Conservation (phyloP, 2,797 vertebrate species). For the Choloepus didactylus region DNA sequence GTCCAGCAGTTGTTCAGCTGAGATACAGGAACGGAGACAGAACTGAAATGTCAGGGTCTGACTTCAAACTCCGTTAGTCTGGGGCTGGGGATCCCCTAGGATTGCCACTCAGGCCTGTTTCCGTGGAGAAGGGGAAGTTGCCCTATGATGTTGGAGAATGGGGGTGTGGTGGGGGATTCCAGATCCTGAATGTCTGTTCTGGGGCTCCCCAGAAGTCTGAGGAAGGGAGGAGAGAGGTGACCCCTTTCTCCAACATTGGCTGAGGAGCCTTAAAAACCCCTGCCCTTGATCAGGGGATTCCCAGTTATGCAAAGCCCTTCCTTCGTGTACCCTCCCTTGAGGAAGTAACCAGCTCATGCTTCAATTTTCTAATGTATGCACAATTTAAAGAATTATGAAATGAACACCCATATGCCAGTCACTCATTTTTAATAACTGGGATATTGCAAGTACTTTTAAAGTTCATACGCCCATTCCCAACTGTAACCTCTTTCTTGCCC, state of each 20-base stretch:
- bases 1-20: background rate
- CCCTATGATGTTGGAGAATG: background rate
- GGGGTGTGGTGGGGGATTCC: background rate
- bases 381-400: background rate
- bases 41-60: background rate
- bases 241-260: background rate
- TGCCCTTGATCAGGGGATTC: background rate
- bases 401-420: fast-evolving
- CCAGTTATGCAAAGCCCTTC: background rate
- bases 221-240: background rate
- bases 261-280: background rate
- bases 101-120: background rate
- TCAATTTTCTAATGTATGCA: fast-evolving
- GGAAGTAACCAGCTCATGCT: background rate
- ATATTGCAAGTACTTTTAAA: background rate
- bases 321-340: background rate
- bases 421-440: background rate
- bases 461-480: background rate
- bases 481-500: background rate
- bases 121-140: background rate
- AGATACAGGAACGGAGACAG: background rate
- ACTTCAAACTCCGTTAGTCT: background rate
- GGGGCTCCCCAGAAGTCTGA: background rate
- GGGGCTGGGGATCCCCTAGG: background rate
- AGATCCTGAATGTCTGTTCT: background rate